Evolutionary conservation across 1,140 invertebrate species (phyloP).

Genomic region (Drosophila prosaltans): DNA sequence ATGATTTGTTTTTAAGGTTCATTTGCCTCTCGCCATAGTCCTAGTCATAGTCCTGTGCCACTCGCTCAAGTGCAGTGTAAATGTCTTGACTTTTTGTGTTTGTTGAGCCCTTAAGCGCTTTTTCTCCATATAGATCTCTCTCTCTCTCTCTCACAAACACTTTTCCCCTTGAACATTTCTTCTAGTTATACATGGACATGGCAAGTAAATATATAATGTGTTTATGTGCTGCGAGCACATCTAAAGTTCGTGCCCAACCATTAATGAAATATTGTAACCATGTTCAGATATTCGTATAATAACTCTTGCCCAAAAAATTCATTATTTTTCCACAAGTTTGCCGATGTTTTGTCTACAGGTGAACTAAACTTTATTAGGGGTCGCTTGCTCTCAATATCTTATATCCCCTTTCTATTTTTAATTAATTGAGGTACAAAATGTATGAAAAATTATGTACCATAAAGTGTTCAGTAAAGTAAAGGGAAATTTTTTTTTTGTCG

Average conservation of each 20-base stretch:
- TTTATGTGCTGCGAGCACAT: slow-evolving; percentile 19
- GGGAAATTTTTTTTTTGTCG: too few species aligned
- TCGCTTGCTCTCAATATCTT: neutral
- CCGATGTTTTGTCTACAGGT: too few species aligned
- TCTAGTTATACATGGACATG: slow-evolving; percentile 24
- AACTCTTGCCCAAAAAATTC: slow-evolving; percentile 37
- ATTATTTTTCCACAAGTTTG: slow-evolving; percentile 30
- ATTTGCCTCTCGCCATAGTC: slow-evolving; percentile 50
- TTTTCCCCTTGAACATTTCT: neutral
- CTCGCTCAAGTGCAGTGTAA: slow-evolving; percentile 70
- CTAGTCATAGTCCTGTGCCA: slow-evolving; percentile 19
- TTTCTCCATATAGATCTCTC: slow-evolving; percentile 15
- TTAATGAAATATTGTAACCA: slow-evolving; percentile 51
- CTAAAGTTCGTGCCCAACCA: slow-evolving; percentile 43
- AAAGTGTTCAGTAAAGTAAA: slow-evolving; percentile 17
- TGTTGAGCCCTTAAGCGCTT: slow-evolving; percentile 74
- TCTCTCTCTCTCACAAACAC: neutral
- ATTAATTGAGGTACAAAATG: slow-evolving; percentile 49
- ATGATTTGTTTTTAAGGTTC: slow-evolving; percentile 75
- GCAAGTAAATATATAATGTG: slow-evolving; percentile 39
- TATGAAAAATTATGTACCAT: neutral
- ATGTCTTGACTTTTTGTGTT: slow-evolving; percentile 81
- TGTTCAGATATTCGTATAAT: slow-evolving; percentile 5
- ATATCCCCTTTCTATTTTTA: slow-evolving; percentile 34
- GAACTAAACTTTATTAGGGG: neutral